These are phyloP conservation scores for Gorsachius magnificus DNA, from an alignment of 2,797 vertebrate genomes.

Conservation along the genomic window DNA sequence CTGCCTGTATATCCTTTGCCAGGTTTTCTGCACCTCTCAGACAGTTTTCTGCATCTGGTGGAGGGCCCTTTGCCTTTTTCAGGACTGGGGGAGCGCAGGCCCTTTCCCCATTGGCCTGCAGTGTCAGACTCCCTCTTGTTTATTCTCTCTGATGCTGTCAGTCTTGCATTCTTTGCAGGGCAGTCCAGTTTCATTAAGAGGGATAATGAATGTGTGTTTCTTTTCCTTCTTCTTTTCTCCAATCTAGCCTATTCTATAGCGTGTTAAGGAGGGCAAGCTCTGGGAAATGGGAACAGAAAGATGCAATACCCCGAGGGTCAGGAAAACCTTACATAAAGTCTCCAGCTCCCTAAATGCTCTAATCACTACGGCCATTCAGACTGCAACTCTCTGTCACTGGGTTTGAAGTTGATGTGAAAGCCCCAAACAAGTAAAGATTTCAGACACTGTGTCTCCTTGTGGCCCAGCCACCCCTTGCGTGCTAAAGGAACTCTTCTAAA, in stretches of 20 bases:
- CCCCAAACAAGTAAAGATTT: neutral
- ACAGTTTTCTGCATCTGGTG: neutral
- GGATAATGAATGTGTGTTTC: conserved; percentile 19
- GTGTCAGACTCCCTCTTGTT: neutral
- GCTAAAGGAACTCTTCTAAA: neutral
- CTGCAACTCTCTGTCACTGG: neutral
- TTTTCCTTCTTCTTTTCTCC: neutral
- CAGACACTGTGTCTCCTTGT: neutral
- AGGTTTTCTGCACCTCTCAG: neutral
- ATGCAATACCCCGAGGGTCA: neutral
- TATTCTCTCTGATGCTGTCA: neutral
- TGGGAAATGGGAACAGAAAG: neutral
- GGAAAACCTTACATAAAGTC: neutral
- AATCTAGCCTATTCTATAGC: neutral
- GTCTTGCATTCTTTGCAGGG: conserved; percentile 21
- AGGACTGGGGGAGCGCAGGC: neutral
- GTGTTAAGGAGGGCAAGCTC: neutral
- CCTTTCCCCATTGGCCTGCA: neutral
- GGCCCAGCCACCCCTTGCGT: neutral
- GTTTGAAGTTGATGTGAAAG: neutral
- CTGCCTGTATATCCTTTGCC: neutral
- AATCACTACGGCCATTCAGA: neutral
- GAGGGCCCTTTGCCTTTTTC: neutral
- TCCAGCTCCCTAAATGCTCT: neutral
- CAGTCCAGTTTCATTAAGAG: neutral